phyloP scores from a whole-genome alignment of 2,113 vertebrate species.

The Phylloscopus trochiloides region DNA sequence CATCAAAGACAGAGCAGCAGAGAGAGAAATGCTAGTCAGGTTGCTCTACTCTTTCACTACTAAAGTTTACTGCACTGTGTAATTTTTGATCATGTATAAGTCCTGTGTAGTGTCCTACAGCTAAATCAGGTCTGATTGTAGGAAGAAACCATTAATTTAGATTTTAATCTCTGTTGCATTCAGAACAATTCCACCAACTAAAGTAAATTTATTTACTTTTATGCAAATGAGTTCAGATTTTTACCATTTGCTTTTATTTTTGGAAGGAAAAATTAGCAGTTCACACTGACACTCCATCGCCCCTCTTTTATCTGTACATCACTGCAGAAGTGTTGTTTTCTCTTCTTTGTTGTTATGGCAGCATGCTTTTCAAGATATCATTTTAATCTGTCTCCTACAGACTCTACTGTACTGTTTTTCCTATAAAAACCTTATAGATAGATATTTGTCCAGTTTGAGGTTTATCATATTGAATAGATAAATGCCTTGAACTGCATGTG shows the following conservation, averaged over 20 bases:
- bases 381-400: not conserved
- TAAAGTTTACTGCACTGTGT: not conserved
- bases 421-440: not conserved
- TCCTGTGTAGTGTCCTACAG: not conserved
- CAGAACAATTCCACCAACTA: not conserved
- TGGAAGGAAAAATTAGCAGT: not conserved
- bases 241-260: not conserved
- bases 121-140: not conserved
- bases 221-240: not conserved
- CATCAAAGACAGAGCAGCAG: not conserved
- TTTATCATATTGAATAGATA: not conserved
- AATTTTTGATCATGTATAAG: not conserved
- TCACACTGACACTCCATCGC: not conserved
- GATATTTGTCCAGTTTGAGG: not conserved
- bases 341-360: not conserved
- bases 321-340: not conserved
- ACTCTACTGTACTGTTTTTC: not conserved
- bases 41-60: not conserved
- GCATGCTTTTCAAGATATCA: slow-evolving; percentile 7
- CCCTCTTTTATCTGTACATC: not conserved
- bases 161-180: not conserved
- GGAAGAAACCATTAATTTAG: not conserved
- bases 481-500: not conserved
- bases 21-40: not conserved
- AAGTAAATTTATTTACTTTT: not conserved